A percentile compares a stretch with the other conserved stretches of the same genome.
These are phyloP conservation scores for Drosophila lacertosa DNA, from an alignment of 1,140 invertebrate genomes.

Conservation along the genomic window DNA sequence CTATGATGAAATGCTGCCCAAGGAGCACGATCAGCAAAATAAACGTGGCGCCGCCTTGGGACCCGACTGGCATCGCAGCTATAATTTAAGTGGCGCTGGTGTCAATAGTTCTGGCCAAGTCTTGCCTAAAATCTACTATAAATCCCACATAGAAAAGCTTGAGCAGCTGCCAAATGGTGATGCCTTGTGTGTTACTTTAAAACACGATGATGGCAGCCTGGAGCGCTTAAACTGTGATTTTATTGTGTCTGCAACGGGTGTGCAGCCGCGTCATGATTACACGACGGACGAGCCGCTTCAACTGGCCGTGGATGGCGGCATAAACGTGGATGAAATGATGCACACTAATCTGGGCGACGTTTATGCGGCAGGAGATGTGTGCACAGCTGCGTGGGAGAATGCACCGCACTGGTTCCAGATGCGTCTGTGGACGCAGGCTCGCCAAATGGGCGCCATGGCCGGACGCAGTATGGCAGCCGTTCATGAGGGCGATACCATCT, in stretches of 20 bases:
- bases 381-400: constrained; percentile 90
- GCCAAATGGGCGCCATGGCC: constrained; percentile 98
- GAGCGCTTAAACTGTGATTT: constrained; percentile 90
- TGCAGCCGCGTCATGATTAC: constrained; percentile 89
- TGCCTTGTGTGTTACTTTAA: constrained; percentile 30
- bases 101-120: neutral
- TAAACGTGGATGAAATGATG: constrained; percentile 94
- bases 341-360: constrained; percentile 91
- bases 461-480: constrained; percentile 94
- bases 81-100: constrained; percentile 86
- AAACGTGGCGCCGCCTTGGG: constrained; percentile 93
- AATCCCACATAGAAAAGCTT: constrained; percentile 39
- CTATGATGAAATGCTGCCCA: constrained; percentile 85
- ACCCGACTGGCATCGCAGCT: constrained; percentile 95
- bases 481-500: constrained; percentile 87
- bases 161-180: constrained; percentile 2
- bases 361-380: constrained; percentile 98
- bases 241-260: constrained; percentile 97
- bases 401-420: constrained; percentile 97
- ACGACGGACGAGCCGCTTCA: constrained; percentile 86
- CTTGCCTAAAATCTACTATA: constrained; percentile 58
- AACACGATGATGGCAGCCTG: constrained; percentile 46
- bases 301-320: constrained; percentile 89
- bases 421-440: constrained; percentile 98
- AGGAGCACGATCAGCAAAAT: constrained; percentile 60